These are phyloP conservation scores for Monochamus alternatus DNA, from an alignment of 2,888 invertebrate genomes.

Conservation along the genomic window DNA sequence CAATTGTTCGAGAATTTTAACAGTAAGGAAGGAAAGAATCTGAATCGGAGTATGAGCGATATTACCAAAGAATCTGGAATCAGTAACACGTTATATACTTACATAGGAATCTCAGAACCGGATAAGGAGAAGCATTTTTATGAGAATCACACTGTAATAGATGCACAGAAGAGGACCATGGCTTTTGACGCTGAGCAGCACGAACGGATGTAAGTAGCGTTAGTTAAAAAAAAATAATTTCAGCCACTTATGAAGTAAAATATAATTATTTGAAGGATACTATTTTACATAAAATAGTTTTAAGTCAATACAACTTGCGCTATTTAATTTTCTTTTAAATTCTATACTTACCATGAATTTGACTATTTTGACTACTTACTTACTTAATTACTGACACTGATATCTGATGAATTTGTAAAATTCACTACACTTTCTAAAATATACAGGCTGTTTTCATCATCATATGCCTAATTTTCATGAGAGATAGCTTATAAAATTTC, in stretches of 20 bases:
- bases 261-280: too few species aligned
- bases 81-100: constrained; percentile 66
- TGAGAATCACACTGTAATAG: constrained; percentile 67
- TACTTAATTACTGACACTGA: neutral
- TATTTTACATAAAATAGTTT: too few species aligned
- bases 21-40: constrained; percentile 59
- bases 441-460: too few species aligned
- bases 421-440: neutral
- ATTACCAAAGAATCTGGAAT: constrained; percentile 57
- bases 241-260: too few species aligned
- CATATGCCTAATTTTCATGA: too few species aligned
- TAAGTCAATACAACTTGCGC: too few species aligned
- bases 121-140: constrained; percentile 66
- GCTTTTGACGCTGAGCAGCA: constrained; percentile 65
- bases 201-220: constrained; percentile 64
- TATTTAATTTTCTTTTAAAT: too few species aligned
- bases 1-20: constrained; percentile 47
- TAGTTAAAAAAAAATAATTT: neutral
- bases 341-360: too few species aligned
- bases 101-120: constrained; percentile 69
- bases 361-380: too few species aligned
- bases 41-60: constrained; percentile 65
- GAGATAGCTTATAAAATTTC: too few species aligned
- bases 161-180: constrained; percentile 61
- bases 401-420: neutral